phyloP scores from a whole-genome alignment of 2,113 vertebrate genomes.

The Macquaria ambigua region DNA sequence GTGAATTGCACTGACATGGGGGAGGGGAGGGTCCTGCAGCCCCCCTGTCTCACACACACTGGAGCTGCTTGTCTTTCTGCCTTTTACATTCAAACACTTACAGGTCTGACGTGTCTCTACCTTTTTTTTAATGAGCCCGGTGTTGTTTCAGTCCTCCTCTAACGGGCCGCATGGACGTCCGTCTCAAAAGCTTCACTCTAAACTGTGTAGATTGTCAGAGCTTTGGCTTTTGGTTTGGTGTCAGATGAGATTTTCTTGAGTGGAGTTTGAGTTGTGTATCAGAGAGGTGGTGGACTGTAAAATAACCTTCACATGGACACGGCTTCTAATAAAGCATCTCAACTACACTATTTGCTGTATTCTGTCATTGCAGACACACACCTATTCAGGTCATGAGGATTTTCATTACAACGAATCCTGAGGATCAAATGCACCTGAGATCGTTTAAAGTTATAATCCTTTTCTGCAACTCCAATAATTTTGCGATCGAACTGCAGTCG shows the following conservation, averaged over 20 bases:
- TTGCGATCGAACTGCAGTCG: no score
- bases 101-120: conserved; percentile 17
- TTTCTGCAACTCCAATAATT: no score
- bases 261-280: conserved; percentile 1
- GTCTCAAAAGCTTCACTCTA: not conserved
- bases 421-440: not conserved
- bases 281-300: not conserved
- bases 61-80: conserved; percentile 52
- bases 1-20: conserved; percentile 63
- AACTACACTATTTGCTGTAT: not conserved
- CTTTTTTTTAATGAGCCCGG: conserved; percentile 43
- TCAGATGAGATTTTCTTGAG: conserved; percentile 3
- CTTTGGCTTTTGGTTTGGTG: conserved; percentile 13
- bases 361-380: not conserved
- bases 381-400: not conserved
- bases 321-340: conserved; percentile 60
- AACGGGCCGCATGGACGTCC: not conserved
- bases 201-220: not conserved
- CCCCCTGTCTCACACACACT: conserved; percentile 24
- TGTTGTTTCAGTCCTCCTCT: not conserved
- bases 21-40: conserved; percentile 41
- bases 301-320: conserved; percentile 12
- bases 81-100: conserved; percentile 48
- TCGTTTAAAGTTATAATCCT: no score
- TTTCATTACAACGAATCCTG: not conserved